Evolutionary conservation across 2,888 invertebrate genomes (phyloP).

Genomic region (Drosophila antonietae): DNA sequence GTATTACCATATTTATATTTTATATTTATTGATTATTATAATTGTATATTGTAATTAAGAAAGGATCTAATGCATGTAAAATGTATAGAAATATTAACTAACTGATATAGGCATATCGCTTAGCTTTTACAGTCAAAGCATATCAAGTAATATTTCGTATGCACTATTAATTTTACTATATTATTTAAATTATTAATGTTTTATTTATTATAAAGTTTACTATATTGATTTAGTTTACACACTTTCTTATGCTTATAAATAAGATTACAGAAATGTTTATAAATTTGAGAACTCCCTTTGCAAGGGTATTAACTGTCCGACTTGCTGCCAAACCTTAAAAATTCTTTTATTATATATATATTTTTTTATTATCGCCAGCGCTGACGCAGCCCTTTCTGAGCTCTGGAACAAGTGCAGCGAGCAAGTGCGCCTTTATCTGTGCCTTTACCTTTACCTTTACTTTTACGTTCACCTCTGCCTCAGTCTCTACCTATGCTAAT

Average conservation of each 20-base stretch:
- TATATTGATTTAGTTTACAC: background rate
- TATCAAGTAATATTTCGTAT: background rate
- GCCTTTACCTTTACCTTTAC: slow-evolving; percentile 19
- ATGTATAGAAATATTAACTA: too few species aligned
- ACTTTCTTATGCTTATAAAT: background rate
- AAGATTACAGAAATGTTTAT: background rate
- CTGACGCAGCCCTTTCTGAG: slow-evolving; percentile 47
- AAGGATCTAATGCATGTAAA: too few species aligned
- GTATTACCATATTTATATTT: too few species aligned
- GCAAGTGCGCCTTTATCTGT: slow-evolving; percentile 47
- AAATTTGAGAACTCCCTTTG: background rate
- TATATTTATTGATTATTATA: too few species aligned
- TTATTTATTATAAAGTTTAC: background rate
- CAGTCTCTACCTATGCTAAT: slow-evolving; percentile 65
- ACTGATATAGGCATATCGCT: background rate
- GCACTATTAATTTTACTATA: background rate
- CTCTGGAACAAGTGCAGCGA: slow-evolving; percentile 54
- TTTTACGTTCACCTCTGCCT: background rate
- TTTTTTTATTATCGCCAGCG: slow-evolving; percentile 42
- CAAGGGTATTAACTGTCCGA: slow-evolving; percentile 21
- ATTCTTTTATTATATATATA: slow-evolving; percentile 9
- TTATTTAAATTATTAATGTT: too few species aligned
- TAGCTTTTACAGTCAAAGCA: too few species aligned
- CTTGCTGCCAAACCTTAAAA: background rate
- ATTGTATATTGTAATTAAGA: too few species aligned